Percentiles rank a stretch among this genome's conserved stretches.
Evolutionary conservation across 2,888 invertebrate genomes (phyloP).

Genomic region (Orthonevra nobilis): DNA sequence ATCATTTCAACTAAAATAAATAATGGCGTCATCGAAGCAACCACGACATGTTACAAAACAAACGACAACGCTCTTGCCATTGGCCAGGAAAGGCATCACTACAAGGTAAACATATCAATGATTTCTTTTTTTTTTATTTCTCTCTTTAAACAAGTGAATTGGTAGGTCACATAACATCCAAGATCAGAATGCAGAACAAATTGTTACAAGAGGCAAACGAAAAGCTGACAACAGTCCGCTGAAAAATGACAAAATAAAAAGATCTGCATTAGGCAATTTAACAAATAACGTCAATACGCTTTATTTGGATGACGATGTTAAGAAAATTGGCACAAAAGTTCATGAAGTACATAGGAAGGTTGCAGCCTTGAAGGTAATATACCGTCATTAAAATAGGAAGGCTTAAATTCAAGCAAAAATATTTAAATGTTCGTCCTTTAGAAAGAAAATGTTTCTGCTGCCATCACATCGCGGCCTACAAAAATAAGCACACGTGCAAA

Average conservation of each 20-base stretch:
- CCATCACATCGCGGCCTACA: conserved; percentile 56
- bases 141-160: too few relatives aligned
- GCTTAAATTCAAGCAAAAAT: not conserved
- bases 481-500: conserved; percentile 70
- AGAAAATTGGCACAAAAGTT: conserved; percentile 74
- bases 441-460: conserved; percentile 70
- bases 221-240: conserved; percentile 90
- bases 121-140: too few relatives aligned
- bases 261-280: conserved; percentile 92
- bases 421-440: conserved; percentile 35
- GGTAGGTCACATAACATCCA: conserved; percentile 73
- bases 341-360: conserved; percentile 71
- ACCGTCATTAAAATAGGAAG: not conserved
- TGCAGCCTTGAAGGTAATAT: conserved; percentile 36
- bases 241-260: conserved; percentile 87
- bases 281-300: conserved; percentile 82
- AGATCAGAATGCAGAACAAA: conserved; percentile 76
- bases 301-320: conserved; percentile 79
- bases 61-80: conserved; percentile 73
- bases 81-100: conserved; percentile 75
- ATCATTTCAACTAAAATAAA: conserved; percentile 14
- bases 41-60: conserved; percentile 75
- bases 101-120: conserved; percentile 62
- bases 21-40: conserved; percentile 78
- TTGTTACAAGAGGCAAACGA: conserved; percentile 83